A percentile compares a stretch with the other conserved stretches of the same genome.
Evolutionary conservation across 2,797 vertebrate species (phyloP).

Genomic region (Coccyzus lansbergi): DNA sequence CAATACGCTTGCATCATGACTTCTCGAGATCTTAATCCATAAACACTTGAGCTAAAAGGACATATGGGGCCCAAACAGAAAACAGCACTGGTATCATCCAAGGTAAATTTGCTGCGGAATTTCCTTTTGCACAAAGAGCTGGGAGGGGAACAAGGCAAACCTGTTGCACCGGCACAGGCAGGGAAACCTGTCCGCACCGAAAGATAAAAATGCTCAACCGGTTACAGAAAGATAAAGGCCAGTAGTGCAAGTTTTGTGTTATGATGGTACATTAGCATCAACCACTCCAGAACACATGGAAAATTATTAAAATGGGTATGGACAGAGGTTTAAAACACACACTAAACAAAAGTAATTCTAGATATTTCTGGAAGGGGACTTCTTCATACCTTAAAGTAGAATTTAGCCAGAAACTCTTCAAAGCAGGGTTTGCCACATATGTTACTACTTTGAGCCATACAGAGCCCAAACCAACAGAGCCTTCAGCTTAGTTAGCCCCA

Average conservation of each 20-base stretch:
- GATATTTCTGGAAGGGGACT: not conserved
- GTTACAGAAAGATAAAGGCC: slow-evolving; percentile 48
- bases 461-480: not conserved
- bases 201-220: slow-evolving; percentile 34
- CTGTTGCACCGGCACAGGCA: slow-evolving; percentile 59
- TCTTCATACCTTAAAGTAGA: not conserved
- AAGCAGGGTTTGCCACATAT: not conserved
- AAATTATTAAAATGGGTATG: not conserved
- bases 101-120: slow-evolving; percentile 54
- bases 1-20: rapidly evolving
- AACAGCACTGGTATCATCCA: not conserved
- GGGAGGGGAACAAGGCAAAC: slow-evolving; percentile 69
- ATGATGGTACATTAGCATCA: not conserved
- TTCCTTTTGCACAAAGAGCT: slow-evolving; percentile 58
- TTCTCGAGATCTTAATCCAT: not conserved
- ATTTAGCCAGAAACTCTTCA: not conserved
- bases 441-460: not conserved
- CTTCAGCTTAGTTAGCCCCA: not conserved
- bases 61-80: not conserved
- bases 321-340: not conserved
- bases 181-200: slow-evolving; percentile 35
- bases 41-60: not conserved
- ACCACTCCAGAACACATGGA: not conserved
- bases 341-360: not conserved
- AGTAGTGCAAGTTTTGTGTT: slow-evolving; percentile 40